phyloP scores from a whole-genome alignment of 2,888 invertebrate genomes.

The Eupithecia dodoneata region DNA sequence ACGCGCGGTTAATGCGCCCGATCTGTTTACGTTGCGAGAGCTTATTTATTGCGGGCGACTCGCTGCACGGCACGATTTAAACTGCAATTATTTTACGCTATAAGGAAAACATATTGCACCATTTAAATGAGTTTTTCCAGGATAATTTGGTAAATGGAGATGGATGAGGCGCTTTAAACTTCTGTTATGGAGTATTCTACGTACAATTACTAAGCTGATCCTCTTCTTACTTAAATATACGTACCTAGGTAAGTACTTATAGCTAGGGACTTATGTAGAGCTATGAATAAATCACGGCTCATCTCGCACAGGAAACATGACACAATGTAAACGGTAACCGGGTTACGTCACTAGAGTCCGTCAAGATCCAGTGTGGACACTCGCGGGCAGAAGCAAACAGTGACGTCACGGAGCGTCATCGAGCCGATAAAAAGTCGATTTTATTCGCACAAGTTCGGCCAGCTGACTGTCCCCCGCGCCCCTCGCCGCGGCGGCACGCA shows the following conservation, averaged over 20 bases:
- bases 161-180: conserved; percentile 41
- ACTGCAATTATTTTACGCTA: conserved; percentile 81
- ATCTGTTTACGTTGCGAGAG: conserved; percentile 81
- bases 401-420: conserved; percentile 84
- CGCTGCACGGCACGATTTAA: conserved; percentile 79
- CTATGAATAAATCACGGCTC: conserved; percentile 6
- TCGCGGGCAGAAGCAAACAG: conserved; percentile 77
- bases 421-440: conserved; percentile 84
- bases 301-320: conserved; percentile 19
- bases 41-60: conserved; percentile 80
- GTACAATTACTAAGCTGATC: conserved; percentile 12
- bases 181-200: conserved; percentile 30
- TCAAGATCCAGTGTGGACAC: conserved; percentile 67
- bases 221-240: conserved; percentile 28
- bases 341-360: conserved; percentile 61
- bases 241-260: background rate
- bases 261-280: background rate
- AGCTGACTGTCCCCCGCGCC: conserved; percentile 78
- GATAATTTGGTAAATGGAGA: conserved; percentile 51
- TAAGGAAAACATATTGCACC: conserved; percentile 77
- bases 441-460: conserved; percentile 83
- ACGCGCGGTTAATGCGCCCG: conserved; percentile 83
- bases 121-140: conserved; percentile 68
- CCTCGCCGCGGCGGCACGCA: conserved; percentile 63
- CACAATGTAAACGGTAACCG: conserved; percentile 33